Evolutionary conservation across 2,113 vertebrate species (phyloP), one percentile per base, ranked within the genome.

Genomic region (Gymnorhina tibicen): DNA sequence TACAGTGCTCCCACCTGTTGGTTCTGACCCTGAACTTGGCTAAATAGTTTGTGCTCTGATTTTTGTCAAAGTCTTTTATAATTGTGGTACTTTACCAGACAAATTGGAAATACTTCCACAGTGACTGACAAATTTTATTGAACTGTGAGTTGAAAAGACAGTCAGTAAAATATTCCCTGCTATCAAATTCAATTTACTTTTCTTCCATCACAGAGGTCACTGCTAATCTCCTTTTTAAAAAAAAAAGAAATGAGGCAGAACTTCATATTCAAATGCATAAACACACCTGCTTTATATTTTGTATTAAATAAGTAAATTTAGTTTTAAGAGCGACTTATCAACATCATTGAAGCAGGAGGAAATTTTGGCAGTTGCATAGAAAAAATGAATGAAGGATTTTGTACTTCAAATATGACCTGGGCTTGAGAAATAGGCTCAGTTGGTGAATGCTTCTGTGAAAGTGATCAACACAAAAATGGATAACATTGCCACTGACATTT

Each of bases 401-500:
- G 41, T 47, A 42, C 42, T 85, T 91, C 39, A 87, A 66, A 92
- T 72, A 81, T 67, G 12, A 93, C 79, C 75, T 66, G 39, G 30
- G 28, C 49, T 37, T 96, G 52, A 92, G 76, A 86, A 86, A 92
- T 27, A 67, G 41, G 41, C 56, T 91, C 85, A 60, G 91, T 5
- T 85, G 30, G 37, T 80, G 79, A 91, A 77, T 35, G 58, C 14
- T 13, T 92, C 63, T 64, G n/a, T 87, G 74, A 49, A 95, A 91
- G 33, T 74, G 69, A 93, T 94, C 90, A 95, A 66, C 80, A 76
- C 44, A 72, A 81, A 96, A 96, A 94, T 47, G 74, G 83, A 18
- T 88, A 91, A 90, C 64, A 73, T 77, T 88, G 75, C 56, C 46
- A 81, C 62, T 94, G 87, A 88, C 66, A 73, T 92, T 95, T 95